Percentiles rank a stretch among this genome's conserved stretches.
Conservation (phyloP, 1,140 invertebrate genomes). For the Heliothis subflexa region DNA sequence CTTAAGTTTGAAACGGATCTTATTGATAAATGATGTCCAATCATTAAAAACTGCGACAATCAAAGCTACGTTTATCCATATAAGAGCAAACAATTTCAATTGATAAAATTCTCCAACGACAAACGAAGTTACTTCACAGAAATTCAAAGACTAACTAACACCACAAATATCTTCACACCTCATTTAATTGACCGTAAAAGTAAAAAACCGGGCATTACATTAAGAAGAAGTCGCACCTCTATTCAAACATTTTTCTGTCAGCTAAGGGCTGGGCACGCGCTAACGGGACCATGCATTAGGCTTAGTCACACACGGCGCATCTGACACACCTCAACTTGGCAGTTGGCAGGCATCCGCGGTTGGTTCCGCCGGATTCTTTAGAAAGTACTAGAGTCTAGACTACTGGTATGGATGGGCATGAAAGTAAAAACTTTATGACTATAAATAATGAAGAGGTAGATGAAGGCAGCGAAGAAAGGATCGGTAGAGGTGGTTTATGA, state of each 20-base stretch:
- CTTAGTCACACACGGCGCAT: slow-evolving; percentile 46
- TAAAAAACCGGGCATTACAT: background rate
- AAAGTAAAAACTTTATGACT: slow-evolving; percentile 8
- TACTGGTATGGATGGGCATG: background rate
- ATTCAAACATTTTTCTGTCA: slow-evolving; percentile 30
- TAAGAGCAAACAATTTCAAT: background rate
- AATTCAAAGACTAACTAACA: slow-evolving; percentile 7
- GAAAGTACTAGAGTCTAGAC: slow-evolving; percentile 53
- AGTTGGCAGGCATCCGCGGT: slow-evolving; percentile 56
- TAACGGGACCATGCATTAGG: slow-evolving; percentile 69
- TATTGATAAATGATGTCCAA: no score
- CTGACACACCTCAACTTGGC: slow-evolving; percentile 59
- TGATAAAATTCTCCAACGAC: background rate
- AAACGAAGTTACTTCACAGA: background rate
- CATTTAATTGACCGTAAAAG: slow-evolving; percentile 4
- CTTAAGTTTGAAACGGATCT: no score
- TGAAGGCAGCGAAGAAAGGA: background rate
- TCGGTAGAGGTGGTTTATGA: no score
- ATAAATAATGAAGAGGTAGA: background rate
- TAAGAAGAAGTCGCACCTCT: slow-evolving; percentile 32
- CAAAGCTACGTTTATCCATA: no score
- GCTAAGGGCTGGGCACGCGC: slow-evolving; percentile 58
- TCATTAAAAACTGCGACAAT: no score
- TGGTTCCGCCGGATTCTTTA: slow-evolving; percentile 73
- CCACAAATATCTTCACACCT: slow-evolving; percentile 35